Percentiles rank a stretch among this genome's conserved stretches.
These are phyloP conservation scores for Sebastes goodei DNA, from an alignment of 2,797 vertebrate genomes.

Conservation along the genomic window DNA sequence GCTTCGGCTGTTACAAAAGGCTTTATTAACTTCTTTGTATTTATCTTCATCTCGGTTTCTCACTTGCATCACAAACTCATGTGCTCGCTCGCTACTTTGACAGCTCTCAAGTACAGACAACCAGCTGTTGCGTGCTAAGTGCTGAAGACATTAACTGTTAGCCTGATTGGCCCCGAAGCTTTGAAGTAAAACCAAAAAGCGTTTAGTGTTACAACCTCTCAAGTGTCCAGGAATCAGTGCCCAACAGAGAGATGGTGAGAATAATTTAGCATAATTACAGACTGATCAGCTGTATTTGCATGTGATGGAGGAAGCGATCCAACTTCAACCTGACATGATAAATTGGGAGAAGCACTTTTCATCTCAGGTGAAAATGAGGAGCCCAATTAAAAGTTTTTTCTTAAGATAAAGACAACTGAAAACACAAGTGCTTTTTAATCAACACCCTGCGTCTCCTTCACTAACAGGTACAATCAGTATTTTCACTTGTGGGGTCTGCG, in stretches of 20 bases:
- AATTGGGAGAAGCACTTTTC: slow-evolving; percentile 20
- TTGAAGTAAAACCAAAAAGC: slow-evolving; percentile 26
- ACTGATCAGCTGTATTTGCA: slow-evolving; percentile 31
- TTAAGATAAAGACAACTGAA: not conserved
- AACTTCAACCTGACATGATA: slow-evolving; percentile 30
- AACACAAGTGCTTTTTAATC: slow-evolving; percentile 4
- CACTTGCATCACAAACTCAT: slow-evolving; percentile 6
- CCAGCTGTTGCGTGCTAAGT: slow-evolving; percentile 47
- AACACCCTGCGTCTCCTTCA: not conserved
- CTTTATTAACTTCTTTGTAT: not conserved
- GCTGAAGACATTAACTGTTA: slow-evolving; percentile 10
- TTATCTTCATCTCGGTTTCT: slow-evolving; percentile 2
- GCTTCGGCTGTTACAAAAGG: not conserved
- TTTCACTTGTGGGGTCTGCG: not conserved
- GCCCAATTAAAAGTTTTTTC: slow-evolving; percentile 10
- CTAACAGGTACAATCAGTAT: not conserved
- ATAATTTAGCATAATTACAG: slow-evolving; percentile 64
- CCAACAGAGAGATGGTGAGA: slow-evolving; percentile 20
- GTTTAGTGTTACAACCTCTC: slow-evolving; percentile 47
- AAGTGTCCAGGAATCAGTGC: slow-evolving; percentile 15
- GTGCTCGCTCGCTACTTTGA: not conserved
- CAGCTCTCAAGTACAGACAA: slow-evolving; percentile 34
- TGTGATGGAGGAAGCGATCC: slow-evolving; percentile 22
- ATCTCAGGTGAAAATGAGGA: slow-evolving; percentile 47
- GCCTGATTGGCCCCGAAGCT: slow-evolving; percentile 26